Conservation (phyloP, 2,888 invertebrate genomes). For the Piscicola geometra region DNA sequence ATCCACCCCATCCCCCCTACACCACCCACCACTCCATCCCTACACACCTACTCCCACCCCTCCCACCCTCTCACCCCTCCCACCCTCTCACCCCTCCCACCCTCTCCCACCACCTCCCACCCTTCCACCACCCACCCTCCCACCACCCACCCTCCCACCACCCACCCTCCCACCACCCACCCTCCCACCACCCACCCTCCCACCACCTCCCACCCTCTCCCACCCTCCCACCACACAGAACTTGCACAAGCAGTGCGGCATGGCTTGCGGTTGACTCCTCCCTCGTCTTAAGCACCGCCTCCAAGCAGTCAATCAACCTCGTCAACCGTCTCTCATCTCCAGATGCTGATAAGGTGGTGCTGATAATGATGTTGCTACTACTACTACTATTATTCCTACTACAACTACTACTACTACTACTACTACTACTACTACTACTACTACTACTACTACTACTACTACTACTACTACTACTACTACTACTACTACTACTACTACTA, state of each 20-base stretch:
- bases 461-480: conserved; percentile 8
- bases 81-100: no score
- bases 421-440: conserved; percentile 2
- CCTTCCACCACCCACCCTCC: no score
- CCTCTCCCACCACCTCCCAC: no score
- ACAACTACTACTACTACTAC: conserved; percentile 4
- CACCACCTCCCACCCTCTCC: not conserved
- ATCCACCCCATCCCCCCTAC: no score
- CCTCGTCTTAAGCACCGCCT: not conserved
- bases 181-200: not conserved
- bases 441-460: not conserved
- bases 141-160: not conserved
- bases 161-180: not conserved
- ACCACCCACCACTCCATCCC: no score
- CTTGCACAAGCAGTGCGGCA: not conserved
- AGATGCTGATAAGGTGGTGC: not conserved
- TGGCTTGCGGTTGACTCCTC: not conserved
- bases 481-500: conserved; percentile 10
- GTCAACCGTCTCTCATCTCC: not conserved
- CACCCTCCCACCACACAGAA: no score
- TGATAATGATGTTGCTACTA: not conserved
- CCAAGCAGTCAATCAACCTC: conserved; percentile 4
- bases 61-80: no score
- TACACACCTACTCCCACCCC: no score
- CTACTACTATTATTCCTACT: not conserved